phyloP scores from a whole-genome alignment of 2,797 vertebrate genomes.

The Heteromormyrus szaboi region DNA sequence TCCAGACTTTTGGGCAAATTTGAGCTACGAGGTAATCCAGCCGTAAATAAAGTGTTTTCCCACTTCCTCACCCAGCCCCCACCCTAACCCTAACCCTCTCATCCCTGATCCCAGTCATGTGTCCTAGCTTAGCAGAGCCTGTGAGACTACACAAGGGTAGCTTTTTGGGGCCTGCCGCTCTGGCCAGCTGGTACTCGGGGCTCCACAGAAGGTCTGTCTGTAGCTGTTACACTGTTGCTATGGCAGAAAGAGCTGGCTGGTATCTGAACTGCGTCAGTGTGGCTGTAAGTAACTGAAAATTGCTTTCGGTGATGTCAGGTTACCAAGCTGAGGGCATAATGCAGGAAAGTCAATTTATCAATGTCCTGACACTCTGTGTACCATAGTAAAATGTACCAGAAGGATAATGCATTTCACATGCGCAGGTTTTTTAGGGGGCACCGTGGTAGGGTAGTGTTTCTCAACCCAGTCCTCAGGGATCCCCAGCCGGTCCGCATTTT shows the following conservation, averaged over 20 bases:
- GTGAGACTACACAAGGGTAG: not conserved
- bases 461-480: not conserved
- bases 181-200: not conserved
- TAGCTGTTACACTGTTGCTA: not conserved
- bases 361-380: not conserved
- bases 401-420: not conserved
- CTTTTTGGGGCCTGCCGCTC: not conserved
- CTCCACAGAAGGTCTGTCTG: not conserved
- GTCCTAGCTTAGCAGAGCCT: slow-evolving; percentile 27
- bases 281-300: not conserved
- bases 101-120: slow-evolving; percentile 39
- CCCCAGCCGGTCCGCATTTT: not conserved
- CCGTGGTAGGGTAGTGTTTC: not conserved
- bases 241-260: not conserved
- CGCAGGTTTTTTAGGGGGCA: not conserved
- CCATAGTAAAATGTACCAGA: not conserved
- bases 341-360: not conserved
- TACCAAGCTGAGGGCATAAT: not conserved
- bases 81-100: not conserved
- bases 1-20: not conserved
- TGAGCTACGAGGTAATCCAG: not conserved
- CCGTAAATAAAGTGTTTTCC: not conserved
- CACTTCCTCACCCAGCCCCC: not conserved
- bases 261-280: not conserved
- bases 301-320: not conserved